phyloP scores from a whole-genome alignment of 2,888 invertebrate genomes.

The Archaeoteleia sp. region DNA sequence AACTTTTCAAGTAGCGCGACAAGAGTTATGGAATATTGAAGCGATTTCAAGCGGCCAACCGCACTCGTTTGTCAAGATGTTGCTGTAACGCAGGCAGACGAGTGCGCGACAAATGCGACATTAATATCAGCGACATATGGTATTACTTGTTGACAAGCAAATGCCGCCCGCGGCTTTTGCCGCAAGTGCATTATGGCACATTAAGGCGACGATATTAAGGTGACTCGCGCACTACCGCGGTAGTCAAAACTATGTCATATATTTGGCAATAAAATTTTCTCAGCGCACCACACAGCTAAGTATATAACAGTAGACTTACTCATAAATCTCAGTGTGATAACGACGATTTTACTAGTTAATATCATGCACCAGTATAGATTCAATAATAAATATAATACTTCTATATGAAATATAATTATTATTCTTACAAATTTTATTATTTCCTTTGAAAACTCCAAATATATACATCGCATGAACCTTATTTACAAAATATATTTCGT shows the following conservation, averaged over 20 bases:
- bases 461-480: too few species aligned
- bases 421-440: too few species aligned
- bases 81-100: constrained; percentile 34
- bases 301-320: too few species aligned
- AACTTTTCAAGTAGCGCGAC: constrained; percentile 46
- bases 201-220: constrained; percentile 44
- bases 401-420: too few species aligned
- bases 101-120: constrained; percentile 42
- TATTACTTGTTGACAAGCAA: constrained; percentile 50
- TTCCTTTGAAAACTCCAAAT: too few species aligned
- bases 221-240: constrained; percentile 9
- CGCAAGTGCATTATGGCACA: constrained; percentile 41
- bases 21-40: constrained; percentile 40
- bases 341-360: too few species aligned
- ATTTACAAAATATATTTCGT: too few species aligned
- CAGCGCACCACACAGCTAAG: too few species aligned
- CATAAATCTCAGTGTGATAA: too few species aligned
- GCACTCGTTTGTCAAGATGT: constrained; percentile 46
- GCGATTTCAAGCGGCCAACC: constrained; percentile 33
- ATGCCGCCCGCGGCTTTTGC: constrained; percentile 33
- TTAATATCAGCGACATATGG: constrained; percentile 51
- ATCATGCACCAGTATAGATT: too few species aligned
- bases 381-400: too few species aligned
- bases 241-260: constrained; percentile 20
- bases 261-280: background rate